phyloP scores from a whole-genome alignment of 1,140 invertebrate genomes.

The Nymphalis io region DNA sequence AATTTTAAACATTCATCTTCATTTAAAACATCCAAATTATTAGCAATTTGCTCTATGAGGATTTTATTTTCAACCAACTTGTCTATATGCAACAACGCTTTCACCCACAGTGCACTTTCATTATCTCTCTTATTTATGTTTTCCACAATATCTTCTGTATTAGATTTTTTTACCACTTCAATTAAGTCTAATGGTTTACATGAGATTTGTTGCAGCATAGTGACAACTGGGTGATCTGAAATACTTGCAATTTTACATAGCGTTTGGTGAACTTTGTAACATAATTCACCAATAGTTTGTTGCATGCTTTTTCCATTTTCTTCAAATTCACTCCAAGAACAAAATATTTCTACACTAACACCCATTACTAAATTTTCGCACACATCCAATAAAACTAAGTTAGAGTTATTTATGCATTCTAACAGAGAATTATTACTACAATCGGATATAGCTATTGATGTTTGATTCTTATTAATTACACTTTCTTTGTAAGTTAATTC shows the following conservation, averaged over 20 bases:
- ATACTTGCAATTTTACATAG: conserved; percentile 42
- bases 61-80: conserved; percentile 50
- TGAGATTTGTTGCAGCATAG: conserved; percentile 68
- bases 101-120: conserved; percentile 55
- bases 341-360: conserved; percentile 71
- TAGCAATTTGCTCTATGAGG: conserved; percentile 43
- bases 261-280: conserved; percentile 50
- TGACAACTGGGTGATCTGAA: conserved; percentile 59
- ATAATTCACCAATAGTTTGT: conserved; percentile 60
- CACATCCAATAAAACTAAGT: conserved; percentile 54
- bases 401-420: conserved; percentile 54
- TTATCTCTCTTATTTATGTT: conserved; percentile 52
- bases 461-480: conserved; percentile 32
- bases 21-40: conserved; percentile 54
- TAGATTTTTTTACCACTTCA: conserved; percentile 60
- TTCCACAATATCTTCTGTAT: conserved; percentile 48
- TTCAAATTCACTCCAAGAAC: conserved; percentile 75
- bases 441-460: conserved; percentile 38
- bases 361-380: conserved; percentile 62
- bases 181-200: conserved; percentile 56
- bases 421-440: conserved; percentile 44
- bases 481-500: conserved; percentile 53
- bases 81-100: conserved; percentile 57
- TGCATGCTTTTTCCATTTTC: conserved; percentile 64
- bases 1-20: conserved; percentile 50